Evolutionary conservation across 2,888 invertebrate species (phyloP).

Genomic region (Rhabditophanes sp.): DNA sequence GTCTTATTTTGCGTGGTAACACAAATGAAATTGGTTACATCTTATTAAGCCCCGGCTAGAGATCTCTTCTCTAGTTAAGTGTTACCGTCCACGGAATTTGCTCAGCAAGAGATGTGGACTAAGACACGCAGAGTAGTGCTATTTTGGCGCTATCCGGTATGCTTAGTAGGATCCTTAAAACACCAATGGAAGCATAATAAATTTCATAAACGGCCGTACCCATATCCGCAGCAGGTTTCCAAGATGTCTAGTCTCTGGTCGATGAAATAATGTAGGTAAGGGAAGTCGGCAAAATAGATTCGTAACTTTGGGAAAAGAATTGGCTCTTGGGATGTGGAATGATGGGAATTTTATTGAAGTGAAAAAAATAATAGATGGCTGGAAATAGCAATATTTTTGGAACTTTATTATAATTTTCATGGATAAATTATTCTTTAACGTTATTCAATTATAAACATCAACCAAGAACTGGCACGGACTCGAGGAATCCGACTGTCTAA

Average conservation of each 20-base stretch:
- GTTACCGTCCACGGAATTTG: conserved; percentile 45
- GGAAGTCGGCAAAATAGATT: conserved; percentile 44
- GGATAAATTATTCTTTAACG: too few relatives aligned
- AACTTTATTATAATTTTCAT: too few relatives aligned
- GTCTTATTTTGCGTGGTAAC: conserved; percentile 34
- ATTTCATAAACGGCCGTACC: conserved; percentile 52
- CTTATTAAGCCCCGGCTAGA: conserved; percentile 45
- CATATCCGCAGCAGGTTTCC: conserved; percentile 61
- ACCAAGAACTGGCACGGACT: conserved; percentile 56
- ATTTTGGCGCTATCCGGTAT: conserved; percentile 45
- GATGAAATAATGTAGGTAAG: conserved; percentile 9
- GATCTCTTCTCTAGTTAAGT: conserved; percentile 46
- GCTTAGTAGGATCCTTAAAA: conserved; percentile 45
- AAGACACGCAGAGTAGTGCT: conserved; percentile 46
- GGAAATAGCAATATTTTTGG: background rate
- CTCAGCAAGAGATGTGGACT: conserved; percentile 46
- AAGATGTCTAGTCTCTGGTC: conserved; percentile 49
- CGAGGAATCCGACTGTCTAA: conserved; percentile 56
- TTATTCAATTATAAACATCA: too few relatives aligned
- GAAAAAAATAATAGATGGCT: background rate
- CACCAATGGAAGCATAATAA: conserved; percentile 45
- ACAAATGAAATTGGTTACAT: conserved; percentile 45
- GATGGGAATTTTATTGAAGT: conserved; percentile 52
- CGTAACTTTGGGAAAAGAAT: conserved; percentile 55
- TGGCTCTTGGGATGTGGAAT: conserved; percentile 58